A percentile compares a stretch with the other conserved stretches of the same genome.
Conservation (phyloP, 2,113 vertebrate species). For the Ctenomys sociabilis region DNA sequence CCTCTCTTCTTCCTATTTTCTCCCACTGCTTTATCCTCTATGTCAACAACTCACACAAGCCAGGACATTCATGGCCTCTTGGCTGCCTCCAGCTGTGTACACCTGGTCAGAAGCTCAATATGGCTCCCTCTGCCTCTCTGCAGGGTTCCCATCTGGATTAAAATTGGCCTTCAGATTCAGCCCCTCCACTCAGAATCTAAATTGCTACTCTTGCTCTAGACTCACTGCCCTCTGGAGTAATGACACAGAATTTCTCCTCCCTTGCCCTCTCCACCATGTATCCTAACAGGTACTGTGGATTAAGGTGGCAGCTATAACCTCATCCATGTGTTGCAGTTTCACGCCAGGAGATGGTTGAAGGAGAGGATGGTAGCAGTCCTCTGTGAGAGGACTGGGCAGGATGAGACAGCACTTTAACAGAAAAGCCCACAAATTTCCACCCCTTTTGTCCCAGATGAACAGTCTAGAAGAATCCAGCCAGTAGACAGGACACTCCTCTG, state of each 20-base stretch:
- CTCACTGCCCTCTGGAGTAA: neutral
- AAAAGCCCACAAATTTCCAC: neutral
- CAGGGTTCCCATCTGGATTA: neutral
- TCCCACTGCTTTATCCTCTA: no score
- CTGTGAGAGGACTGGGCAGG: neutral
- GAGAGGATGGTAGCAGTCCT: neutral
- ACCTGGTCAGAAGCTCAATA: neutral
- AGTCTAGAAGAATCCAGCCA: neutral
- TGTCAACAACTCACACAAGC: neutral
- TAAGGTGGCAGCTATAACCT: neutral
- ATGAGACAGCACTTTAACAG: neutral
- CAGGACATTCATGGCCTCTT: no score
- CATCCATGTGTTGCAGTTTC: no score
- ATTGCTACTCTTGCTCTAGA: neutral
- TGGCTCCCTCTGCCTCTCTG: no score
- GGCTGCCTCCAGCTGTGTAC: neutral
- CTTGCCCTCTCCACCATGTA: accelerated
- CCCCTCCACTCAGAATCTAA: neutral
- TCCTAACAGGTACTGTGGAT: neutral
- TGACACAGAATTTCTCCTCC: no score
- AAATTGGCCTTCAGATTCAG: accelerated
- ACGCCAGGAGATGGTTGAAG: neutral
- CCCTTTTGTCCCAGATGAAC: neutral
- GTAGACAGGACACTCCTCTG: no score
- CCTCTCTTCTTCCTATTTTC: neutral